Evolutionary conservation across 30 jellyfish, hydroid and myxozoan genomes (phyloP).

Genomic region (Hydra vulgaris): DNA sequence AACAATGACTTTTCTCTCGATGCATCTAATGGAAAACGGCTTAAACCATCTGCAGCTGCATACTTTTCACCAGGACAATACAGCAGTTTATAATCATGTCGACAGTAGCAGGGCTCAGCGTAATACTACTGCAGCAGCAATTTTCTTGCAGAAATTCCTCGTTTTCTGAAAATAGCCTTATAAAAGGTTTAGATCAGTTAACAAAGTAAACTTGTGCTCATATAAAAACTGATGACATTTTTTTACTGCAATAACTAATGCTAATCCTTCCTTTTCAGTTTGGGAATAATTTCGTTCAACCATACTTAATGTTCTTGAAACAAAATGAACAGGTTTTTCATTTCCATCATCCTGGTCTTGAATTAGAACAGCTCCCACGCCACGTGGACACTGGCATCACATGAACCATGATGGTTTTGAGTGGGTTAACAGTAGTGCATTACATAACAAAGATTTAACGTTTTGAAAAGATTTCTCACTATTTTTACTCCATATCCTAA

Average conservation of each 20-base stretch:
- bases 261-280: conserved; percentile 44
- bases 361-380: conserved; percentile 54
- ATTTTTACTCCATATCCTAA: conserved; percentile 39
- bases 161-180: conserved; percentile 18
- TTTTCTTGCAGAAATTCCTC: conserved; percentile 26
- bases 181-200: conserved; percentile 46
- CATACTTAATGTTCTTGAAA: conserved; percentile 38
- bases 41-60: conserved; percentile 29
- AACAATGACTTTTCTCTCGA: not conserved
- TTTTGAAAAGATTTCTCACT: conserved; percentile 20
- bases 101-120: conserved; percentile 45
- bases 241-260: conserved; percentile 45
- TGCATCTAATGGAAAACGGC: conserved; percentile 30
- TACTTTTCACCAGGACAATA: conserved; percentile 20
- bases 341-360: conserved; percentile 37
- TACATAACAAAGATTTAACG: conserved; percentile 22
- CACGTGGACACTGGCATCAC: too few species aligned
- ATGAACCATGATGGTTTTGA: conserved; percentile 44
- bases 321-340: conserved; percentile 27
- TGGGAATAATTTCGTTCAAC: conserved; percentile 46
- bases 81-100: conserved; percentile 12
- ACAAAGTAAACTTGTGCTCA: conserved; percentile 32
- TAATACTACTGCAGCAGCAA: conserved; percentile 52
- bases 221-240: conserved; percentile 50
- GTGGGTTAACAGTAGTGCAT: conserved; percentile 33